These are phyloP conservation scores for Danionella cerebrum DNA, from an alignment of 2,113 vertebrate species.

Conservation along the genomic window DNA sequence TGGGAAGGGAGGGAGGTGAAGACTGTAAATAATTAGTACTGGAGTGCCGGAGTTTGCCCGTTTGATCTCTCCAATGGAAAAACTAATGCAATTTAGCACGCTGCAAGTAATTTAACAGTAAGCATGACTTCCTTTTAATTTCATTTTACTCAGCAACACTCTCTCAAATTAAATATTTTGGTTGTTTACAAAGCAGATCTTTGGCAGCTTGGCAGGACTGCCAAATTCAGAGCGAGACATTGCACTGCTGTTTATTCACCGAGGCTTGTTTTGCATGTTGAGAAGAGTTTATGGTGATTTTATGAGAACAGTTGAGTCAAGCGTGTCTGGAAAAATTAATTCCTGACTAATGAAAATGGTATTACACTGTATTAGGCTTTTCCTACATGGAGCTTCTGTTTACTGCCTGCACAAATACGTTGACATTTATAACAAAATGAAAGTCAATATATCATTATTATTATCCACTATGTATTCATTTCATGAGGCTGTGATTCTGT, in stretches of 20 bases:
- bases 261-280: slow-evolving; percentile 59
- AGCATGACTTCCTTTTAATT: slow-evolving; percentile 69
- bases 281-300: slow-evolving; percentile 21
- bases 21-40: slow-evolving; percentile 68
- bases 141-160: slow-evolving; percentile 62
- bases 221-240: slow-evolving; percentile 53
- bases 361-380: not conserved
- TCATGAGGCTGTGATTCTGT: too few relatives aligned
- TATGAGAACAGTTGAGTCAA: slow-evolving; percentile 14
- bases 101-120: slow-evolving; percentile 68
- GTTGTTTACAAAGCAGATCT: slow-evolving; percentile 63
- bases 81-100: slow-evolving; percentile 67
- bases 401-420: too few relatives aligned
- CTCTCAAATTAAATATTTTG: slow-evolving; percentile 68
- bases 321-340: slow-evolving; percentile 15
- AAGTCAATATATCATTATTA: too few relatives aligned
- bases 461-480: too few relatives aligned
- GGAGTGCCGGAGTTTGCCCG: slow-evolving; percentile 58
- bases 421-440: too few relatives aligned
- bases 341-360: slow-evolving; percentile 4
- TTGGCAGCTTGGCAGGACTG: slow-evolving; percentile 48
- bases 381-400: not conserved
- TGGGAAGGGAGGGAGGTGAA: slow-evolving; percentile 67
- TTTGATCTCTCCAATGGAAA: slow-evolving; percentile 68
- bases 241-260: slow-evolving; percentile 62